Evolutionary conservation across 2,113 vertebrate genomes (phyloP), one percentile per base, ranked within the genome.

Genomic region (Okapia johnstoni): DNA sequence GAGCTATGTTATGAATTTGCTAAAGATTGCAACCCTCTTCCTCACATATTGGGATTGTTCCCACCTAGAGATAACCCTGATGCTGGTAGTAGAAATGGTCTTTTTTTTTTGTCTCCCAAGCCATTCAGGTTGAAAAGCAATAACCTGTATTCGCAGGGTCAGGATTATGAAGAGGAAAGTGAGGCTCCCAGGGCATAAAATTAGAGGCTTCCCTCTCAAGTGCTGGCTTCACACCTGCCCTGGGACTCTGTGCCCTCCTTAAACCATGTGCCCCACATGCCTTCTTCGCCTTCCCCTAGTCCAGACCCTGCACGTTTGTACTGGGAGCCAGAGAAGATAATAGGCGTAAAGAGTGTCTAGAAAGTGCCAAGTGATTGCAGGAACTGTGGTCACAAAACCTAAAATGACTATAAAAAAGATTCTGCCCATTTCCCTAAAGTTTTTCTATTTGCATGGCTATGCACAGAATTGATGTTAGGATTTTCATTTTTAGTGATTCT

Each of bases 191-290:
- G 70, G 54, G 12, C 2, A 25, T n/a, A 25, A 25, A n/a, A 33
- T 58, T 26, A 25, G 17, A 30, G 7, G 2, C 11, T 5, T 36
- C 6, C 3, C 7, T 40, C 28, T 46, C 14, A 21, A 85, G 26
- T 0, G 4, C 12, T 79, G 57, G 21, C 16, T n/a, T 14, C 0
- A 1, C 4, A 28, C 26, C 0, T 2, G 1, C 4, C 61, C 8
- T 17, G 17, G 17, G 57, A 46, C 36, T 79, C 30, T 0, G 0
- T 1, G 3, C 30, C 30, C 26, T 23, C 70, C 33, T 26, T 73
- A n/a, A 57, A 55, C 10, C 5, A 8, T 5, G 2, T 23, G 33
- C 2, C 28, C 40, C 15, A 0, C 0, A 0, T 11, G 14, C 4
- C 26, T 57, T 21, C 33, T 48, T 25, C 2, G 0, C 12, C 40